phyloP scores from a whole-genome alignment of 2,888 invertebrate genomes.

The Agrotis clavis region DNA sequence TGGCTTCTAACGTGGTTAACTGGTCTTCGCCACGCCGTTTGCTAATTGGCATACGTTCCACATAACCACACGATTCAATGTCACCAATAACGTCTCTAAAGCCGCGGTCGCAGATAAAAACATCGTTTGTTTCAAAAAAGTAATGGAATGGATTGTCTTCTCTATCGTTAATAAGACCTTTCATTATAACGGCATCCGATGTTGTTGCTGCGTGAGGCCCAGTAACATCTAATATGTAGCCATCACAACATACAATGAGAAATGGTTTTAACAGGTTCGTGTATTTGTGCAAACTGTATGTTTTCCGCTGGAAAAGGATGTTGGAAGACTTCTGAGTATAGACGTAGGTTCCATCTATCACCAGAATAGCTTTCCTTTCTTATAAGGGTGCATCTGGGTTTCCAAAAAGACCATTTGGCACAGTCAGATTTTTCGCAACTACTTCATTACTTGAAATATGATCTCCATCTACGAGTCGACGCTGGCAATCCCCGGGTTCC shows the following conservation, averaged over 20 bases:
- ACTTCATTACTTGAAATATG: slow-evolving; percentile 4
- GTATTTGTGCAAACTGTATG: slow-evolving; percentile 11
- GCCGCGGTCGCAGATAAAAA: slow-evolving; percentile 17
- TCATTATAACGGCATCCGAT: slow-evolving; percentile 19
- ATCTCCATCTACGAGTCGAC: slow-evolving; percentile 6
- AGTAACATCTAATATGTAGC: slow-evolving; percentile 15
- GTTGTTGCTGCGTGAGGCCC: slow-evolving; percentile 13
- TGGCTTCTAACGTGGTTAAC: too few relatives aligned
- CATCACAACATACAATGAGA: slow-evolving; percentile 11
- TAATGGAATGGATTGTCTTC: slow-evolving; percentile 15
- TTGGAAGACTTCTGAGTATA: slow-evolving; percentile 22
- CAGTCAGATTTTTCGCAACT: neutral
- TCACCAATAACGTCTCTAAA: slow-evolving; percentile 7
- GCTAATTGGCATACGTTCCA: slow-evolving; percentile 15
- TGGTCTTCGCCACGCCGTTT: too few relatives aligned
- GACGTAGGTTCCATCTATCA: slow-evolving; percentile 35
- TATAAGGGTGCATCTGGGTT: slow-evolving; percentile 9
- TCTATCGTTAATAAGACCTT: slow-evolving; percentile 12
- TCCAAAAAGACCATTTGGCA: slow-evolving; percentile 11
- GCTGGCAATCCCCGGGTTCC: slow-evolving; percentile 7
- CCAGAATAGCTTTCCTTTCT: slow-evolving; percentile 19
- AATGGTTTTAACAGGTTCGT: slow-evolving; percentile 17
- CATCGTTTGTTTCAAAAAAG: slow-evolving; percentile 21
- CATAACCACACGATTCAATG: slow-evolving; percentile 16
- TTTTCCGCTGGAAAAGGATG: slow-evolving; percentile 10